Evolutionary conservation across 2,113 vertebrate genomes (phyloP).

Genomic region (Tychaedon coryphoeus): DNA sequence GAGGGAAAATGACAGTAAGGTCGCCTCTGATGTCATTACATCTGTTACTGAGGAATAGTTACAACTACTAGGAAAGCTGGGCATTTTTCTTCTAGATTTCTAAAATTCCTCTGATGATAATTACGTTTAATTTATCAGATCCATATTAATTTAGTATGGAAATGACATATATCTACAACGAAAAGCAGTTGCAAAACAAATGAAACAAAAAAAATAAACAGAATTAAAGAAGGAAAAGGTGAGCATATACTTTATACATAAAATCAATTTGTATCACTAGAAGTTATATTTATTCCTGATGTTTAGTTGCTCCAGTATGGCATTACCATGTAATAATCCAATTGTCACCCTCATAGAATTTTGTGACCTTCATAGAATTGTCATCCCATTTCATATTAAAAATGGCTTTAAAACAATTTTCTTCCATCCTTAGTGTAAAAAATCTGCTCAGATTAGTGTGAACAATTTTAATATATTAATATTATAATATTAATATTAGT

Average conservation of each 20-base stretch:
- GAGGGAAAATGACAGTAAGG: not conserved
- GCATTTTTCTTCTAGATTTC: not conserved
- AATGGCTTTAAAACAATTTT: not conserved
- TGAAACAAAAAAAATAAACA: not conserved
- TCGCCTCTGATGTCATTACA: not conserved
- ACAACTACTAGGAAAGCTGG: not conserved
- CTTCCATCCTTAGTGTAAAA: not conserved
- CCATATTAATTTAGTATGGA: not conserved
- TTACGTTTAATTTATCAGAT: not conserved
- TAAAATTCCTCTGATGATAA: not conserved
- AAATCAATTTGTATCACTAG: not conserved
- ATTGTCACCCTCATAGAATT: not conserved
- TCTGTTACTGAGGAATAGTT: not conserved
- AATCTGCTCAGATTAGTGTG: rapidly evolving
- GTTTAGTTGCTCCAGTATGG: not conserved
- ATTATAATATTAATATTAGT: not conserved
- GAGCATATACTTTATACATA: not conserved
- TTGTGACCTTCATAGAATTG: not conserved
- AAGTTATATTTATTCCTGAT: not conserved
- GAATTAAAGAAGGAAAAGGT: not conserved
- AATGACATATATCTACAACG: not conserved
- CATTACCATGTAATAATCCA: not conserved
- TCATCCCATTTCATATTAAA: not conserved
- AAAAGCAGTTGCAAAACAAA: not conserved
- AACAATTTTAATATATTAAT: not conserved